phyloP scores from a whole-genome alignment of 2,113 vertebrate genomes.

The Nannospalax galili region DNA sequence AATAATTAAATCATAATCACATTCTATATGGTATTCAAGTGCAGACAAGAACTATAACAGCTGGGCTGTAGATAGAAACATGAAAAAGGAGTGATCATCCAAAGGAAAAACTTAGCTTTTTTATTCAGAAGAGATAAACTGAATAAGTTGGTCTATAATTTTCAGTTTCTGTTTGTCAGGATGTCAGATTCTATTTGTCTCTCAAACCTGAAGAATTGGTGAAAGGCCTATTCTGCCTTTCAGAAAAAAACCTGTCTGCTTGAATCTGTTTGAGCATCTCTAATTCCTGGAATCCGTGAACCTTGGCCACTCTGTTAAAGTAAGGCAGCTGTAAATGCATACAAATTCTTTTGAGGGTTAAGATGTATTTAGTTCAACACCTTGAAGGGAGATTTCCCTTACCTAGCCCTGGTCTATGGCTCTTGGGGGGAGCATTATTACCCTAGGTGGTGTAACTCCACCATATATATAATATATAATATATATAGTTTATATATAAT shows the following conservation, averaged over 20 bases:
- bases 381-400: no score
- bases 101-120: background rate
- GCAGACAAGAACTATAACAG: background rate
- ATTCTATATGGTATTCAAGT: background rate
- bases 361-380: background rate
- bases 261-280: background rate
- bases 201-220: background rate
- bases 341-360: background rate
- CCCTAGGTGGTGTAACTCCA: no score
- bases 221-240: background rate
- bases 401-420: no score
- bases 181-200: background rate
- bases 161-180: background rate
- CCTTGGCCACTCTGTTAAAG: background rate
- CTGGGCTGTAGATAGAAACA: background rate
- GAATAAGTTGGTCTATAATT: background rate
- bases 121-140: background rate
- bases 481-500: no score
- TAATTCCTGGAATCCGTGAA: background rate
- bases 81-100: background rate
- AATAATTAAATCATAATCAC: constrained; percentile 20
- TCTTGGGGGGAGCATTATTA: no score
- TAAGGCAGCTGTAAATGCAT: background rate
- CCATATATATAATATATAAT: no score
- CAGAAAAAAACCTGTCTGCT: background rate